Conservation (phyloP, 37 sponge, comb jelly and placozoan genomes). For the Cladorhizidae sp. region DNA sequence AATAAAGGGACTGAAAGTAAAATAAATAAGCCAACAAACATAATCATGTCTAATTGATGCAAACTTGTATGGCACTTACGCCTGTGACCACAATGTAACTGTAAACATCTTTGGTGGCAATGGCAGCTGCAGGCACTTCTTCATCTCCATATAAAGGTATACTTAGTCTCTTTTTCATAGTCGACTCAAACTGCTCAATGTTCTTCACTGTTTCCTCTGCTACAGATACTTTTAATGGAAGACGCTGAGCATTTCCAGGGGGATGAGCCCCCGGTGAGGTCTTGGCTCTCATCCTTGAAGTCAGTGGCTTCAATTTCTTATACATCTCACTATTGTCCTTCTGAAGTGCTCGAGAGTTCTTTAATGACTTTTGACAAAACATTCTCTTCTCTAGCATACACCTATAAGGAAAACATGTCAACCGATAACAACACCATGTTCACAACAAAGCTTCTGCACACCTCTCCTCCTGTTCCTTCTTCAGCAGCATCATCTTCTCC, state of each 20-base stretch:
- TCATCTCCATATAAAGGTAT: not conserved
- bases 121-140: not conserved
- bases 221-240: not conserved
- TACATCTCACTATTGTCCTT: constrained; percentile 59
- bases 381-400: constrained; percentile 26
- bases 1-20: not conserved
- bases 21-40: not conserved
- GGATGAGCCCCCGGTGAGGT: not conserved
- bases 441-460: not conserved
- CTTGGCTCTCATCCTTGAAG: not conserved
- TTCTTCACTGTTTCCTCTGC: constrained; percentile 22
- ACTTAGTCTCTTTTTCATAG: not conserved
- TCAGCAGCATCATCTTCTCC: not conserved
- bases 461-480: constrained; percentile 16
- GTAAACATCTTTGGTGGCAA: not conserved
- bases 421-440: not conserved
- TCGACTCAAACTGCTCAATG: constrained; percentile 28
- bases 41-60: not conserved
- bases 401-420: not conserved
- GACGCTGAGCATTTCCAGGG: not conserved
- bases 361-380: constrained; percentile 49
- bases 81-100: not conserved
- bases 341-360: constrained; percentile 38
- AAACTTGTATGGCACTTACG: not conserved
- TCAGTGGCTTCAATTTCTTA: constrained; percentile 43